Evolutionary conservation across 53 echinoderm and acorn worm genomes (phyloP), one percentile per base, ranked within the genome.

Genomic region (Paracentrotus lividus): DNA sequence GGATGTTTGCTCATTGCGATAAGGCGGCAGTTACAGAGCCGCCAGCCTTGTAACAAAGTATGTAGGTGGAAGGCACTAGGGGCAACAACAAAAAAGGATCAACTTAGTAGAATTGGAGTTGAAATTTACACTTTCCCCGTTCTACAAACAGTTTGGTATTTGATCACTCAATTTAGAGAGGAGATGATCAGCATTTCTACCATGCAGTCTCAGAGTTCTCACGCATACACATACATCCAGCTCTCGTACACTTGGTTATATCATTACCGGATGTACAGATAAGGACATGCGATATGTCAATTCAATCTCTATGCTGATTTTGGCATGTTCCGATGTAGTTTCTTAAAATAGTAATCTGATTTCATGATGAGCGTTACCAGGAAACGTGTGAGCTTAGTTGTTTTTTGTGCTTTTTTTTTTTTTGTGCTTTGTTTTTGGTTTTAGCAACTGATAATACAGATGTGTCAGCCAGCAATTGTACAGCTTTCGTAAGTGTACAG

Each of bases 1-100:
- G 90, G 90, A 90, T 90, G 90, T 90, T 90, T 90, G 90, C 90
- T 42, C 64, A 20, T 26, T 65, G 66, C 85, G 47, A 52, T 52
- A 85, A 85, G 85, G 51, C 52, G 51, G 52, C 85, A 21, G 52
- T 49, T 51, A 40, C 72, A 72, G 72, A 72, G 72, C 72, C 72
- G 72, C 72, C 36, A 72, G 72, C 72, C 32, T 72, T 1, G 72
- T 72, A 72, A 40, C 72, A 2, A 72, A 40, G 72, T 16, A 72
- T 72, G 72, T 72, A 72, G 72, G 72, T 72, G 40, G 72, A 51
- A 85, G 85, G 51, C 49, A 51, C 51, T 29, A 4, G 51, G 2
- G 47, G 64, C 8, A 8, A 64, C 20, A 43, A 6, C 9, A 21
- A 65, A 60, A 88, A 60, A 29, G 64, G 44, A 20, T 42, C 38